A percentile compares a stretch with the other conserved stretches of the same genome.
These are phyloP conservation scores for Amphipoea lucens DNA, from an alignment of 2,888 invertebrate genomes.

Conservation along the genomic window DNA sequence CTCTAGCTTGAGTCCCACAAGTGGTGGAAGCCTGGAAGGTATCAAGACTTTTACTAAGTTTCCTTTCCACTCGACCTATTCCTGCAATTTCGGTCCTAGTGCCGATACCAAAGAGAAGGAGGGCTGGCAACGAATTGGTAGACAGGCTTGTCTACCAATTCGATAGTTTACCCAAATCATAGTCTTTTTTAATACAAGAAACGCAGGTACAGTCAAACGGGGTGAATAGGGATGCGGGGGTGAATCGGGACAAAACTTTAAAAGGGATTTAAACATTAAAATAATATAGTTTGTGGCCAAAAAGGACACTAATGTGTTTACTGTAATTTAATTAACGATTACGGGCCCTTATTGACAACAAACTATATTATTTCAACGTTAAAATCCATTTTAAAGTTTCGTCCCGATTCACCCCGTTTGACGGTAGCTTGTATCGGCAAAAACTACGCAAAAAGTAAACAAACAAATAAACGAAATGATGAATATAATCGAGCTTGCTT, in stretches of 20 bases:
- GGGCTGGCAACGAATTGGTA: neutral
- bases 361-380: too few relatives aligned
- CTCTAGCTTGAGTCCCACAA: neutral
- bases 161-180: neutral
- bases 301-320: too few relatives aligned
- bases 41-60: neutral
- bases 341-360: too few relatives aligned
- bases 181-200: neutral
- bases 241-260: too few relatives aligned
- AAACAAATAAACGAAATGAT: constrained; percentile 43
- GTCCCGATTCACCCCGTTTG: too few relatives aligned
- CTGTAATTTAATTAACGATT: too few relatives aligned
- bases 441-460: constrained; percentile 10
- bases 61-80: neutral
- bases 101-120: neutral
- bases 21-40: neutral
- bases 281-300: too few relatives aligned
- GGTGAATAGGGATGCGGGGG: too few relatives aligned
- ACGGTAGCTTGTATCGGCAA: neutral
- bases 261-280: too few relatives aligned
- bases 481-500: constrained; percentile 14
- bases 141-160: neutral
- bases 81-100: neutral
- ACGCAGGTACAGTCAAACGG: neutral
- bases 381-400: too few relatives aligned